These are phyloP conservation scores for Erythrocercus mccallii DNA, from an alignment of 2,113 vertebrate genomes.

Conservation along the genomic window DNA sequence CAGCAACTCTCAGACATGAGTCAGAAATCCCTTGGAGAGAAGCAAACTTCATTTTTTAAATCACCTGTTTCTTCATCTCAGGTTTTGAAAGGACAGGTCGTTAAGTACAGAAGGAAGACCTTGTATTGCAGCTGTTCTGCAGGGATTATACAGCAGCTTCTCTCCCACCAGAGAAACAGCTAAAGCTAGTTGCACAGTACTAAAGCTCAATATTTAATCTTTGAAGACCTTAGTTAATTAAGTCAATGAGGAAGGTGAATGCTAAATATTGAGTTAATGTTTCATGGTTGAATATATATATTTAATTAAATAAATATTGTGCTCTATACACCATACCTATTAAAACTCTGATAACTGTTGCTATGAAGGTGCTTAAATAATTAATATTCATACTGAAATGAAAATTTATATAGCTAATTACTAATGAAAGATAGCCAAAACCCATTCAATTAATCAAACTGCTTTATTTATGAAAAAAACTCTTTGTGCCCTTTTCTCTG, in stretches of 20 bases:
- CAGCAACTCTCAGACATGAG: neutral
- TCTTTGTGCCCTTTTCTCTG: neutral
- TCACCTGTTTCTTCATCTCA: neutral
- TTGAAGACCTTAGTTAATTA: neutral
- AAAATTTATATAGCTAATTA: neutral
- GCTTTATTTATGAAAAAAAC: neutral
- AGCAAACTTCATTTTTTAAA: neutral
- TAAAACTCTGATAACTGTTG: neutral
- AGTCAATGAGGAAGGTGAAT: neutral
- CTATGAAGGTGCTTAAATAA: neutral
- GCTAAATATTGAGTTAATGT: neutral
- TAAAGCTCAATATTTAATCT: neutral
- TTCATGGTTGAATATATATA: neutral
- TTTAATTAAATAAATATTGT: neutral
- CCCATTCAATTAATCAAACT: neutral
- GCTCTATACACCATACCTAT: neutral
- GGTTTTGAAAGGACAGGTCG: neutral
- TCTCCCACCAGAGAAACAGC: neutral
- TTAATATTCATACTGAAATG: neutral
- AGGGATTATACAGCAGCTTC: neutral
- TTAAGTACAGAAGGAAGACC: neutral
- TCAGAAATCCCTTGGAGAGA: neutral
- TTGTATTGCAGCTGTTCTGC: neutral
- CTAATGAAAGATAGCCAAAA: neutral
- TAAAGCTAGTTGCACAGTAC: neutral